These are phyloP conservation scores for Serilophus lunatus DNA, from an alignment of 2,113 vertebrate species.

Conservation along the genomic window DNA sequence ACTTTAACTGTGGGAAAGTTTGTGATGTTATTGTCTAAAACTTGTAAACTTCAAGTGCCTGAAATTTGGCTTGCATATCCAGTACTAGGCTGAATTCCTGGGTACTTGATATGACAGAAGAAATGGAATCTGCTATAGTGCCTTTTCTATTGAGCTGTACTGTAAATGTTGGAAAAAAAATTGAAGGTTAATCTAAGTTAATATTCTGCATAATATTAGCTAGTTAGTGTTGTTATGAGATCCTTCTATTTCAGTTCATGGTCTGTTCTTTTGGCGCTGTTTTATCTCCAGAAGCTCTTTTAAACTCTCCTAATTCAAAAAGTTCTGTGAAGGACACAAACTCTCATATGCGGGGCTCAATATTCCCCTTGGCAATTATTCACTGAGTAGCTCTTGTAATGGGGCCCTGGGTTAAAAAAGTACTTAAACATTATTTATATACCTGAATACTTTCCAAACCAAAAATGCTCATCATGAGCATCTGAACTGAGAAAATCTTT, in stretches of 20 bases:
- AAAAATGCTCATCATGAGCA: not conserved
- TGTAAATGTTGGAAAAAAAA: not conserved
- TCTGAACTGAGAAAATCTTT: conserved; percentile 9
- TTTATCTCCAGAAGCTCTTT: not conserved
- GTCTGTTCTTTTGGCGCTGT: not conserved
- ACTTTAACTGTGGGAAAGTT: not conserved
- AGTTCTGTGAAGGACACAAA: not conserved
- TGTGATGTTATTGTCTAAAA: not conserved
- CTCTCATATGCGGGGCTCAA: not conserved
- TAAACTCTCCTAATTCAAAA: not conserved
- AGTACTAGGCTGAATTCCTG: not conserved
- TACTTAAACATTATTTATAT: not conserved
- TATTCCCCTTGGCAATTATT: not conserved
- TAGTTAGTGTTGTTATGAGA: not conserved
- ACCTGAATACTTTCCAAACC: not conserved
- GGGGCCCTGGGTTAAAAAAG: not conserved
- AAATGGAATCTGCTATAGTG: not conserved
- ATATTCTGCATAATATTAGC: not conserved
- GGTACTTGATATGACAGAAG: not conserved
- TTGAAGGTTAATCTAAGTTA: not conserved
- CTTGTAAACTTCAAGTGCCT: not conserved
- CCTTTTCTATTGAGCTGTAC: not conserved
- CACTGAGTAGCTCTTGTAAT: not conserved
- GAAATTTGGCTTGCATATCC: not conserved
- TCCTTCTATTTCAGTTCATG: not conserved